Base-by-base conservation (phyloP, 2,888 invertebrate species). In the Dasysyrphus albostriatus region DNA sequence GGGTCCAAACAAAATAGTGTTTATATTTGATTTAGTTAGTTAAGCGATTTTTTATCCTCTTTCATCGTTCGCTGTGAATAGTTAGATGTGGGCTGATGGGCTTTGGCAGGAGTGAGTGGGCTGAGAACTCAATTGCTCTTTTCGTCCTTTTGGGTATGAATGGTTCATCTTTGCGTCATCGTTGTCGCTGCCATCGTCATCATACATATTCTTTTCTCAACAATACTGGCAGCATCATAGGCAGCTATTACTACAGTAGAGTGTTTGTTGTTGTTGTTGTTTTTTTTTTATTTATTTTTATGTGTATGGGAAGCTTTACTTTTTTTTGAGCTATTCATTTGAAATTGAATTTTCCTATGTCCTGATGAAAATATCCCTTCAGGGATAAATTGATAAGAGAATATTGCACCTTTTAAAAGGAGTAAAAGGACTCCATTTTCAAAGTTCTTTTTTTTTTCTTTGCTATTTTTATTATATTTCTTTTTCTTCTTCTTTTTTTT, bases 21-120 rank as follows among this genome's bases (percentile, higher is more conserved):
- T 83, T 87, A 87, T 83, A 79, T 83, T 87, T 87, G 87, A 87
- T 87, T 87, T 87, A 87, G 87, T 87, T 87, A 87, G 87, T 78
- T 74, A 87, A 83, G 83, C 87, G 83, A 83, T 83, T 87, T 87
- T 61, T 79, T 72, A 83, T 83, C 78, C 75, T 83, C 47, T 59
- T 83, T 75, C 65, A 72, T 72, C 63, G 65, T 78, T 87, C 54
- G 19, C 29, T 16, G 58, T 59, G 19, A n/a, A 49, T 37, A 77
- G 80, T 70, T 56, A 77, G 44, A 12, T 39, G 34, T n/a, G n/a
- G 7, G 32, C 29, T 14, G 14, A 24, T 24, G n/a, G 54, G 5
- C 5, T 16, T 1, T n/a, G 14, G n/a, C 0, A 7, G 16, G 1
- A 42, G 12, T 14, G 34, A 37, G 24, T 14, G 69, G 39, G 14